These are phyloP conservation scores for Rhizoglyphus robini DNA, from an alignment of 1,140 invertebrate genomes.

Conservation along the genomic window DNA sequence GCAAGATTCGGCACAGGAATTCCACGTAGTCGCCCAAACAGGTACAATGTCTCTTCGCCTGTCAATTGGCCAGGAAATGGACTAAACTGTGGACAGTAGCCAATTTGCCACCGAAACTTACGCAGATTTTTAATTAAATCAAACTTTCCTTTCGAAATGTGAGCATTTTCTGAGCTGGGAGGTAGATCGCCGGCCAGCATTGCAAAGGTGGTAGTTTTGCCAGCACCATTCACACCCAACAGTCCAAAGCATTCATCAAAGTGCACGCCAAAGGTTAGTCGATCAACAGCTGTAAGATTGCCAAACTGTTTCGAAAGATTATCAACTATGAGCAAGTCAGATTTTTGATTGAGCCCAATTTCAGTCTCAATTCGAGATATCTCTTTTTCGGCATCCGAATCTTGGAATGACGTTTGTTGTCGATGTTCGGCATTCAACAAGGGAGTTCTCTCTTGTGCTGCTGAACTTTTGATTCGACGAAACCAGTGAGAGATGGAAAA, in stretches of 20 bases:
- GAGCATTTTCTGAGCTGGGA: slow-evolving; percentile 31
- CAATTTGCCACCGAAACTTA: slow-evolving; percentile 31
- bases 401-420: no score
- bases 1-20: slow-evolving; percentile 29
- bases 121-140: slow-evolving; percentile 42
- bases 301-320: slow-evolving; percentile 24
- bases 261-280: slow-evolving; percentile 27
- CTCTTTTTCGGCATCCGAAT: slow-evolving; percentile 18
- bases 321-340: slow-evolving; percentile 23
- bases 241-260: slow-evolving; percentile 40
- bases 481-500: background rate
- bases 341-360: background rate
- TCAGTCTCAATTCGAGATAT: background rate
- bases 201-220: slow-evolving; percentile 33
- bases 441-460: no score
- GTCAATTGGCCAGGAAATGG: slow-evolving; percentile 48
- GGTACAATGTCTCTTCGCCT: slow-evolving; percentile 55
- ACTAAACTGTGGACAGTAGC: slow-evolving; percentile 50
- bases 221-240: slow-evolving; percentile 36
- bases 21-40: slow-evolving; percentile 61
- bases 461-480: background rate
- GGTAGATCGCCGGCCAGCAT: slow-evolving; percentile 33
- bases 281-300: slow-evolving; percentile 25
- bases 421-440: background rate
- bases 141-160: background rate